phyloP scores from a whole-genome alignment of 2,888 invertebrate species.

The Drosophila anomelani region DNA sequence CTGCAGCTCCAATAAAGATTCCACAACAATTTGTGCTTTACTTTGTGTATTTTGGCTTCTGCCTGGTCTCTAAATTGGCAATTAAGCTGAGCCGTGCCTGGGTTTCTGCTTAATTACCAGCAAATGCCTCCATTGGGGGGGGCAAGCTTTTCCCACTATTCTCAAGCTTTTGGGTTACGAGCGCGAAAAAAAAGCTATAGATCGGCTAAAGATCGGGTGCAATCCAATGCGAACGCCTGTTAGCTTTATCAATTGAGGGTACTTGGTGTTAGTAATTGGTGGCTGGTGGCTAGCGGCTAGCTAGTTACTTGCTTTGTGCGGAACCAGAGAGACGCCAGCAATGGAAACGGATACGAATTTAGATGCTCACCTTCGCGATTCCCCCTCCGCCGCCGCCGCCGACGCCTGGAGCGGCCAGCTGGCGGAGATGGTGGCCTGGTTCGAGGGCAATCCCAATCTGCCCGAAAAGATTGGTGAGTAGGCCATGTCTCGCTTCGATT shows the following conservation, averaged over 20 bases:
- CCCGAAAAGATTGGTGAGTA: conserved; percentile 75
- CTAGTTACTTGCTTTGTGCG: conserved; percentile 27
- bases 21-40: neutral
- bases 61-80: conserved; percentile 3
- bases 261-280: conserved; percentile 27
- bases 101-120: conserved; percentile 14
- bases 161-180: conserved; percentile 16
- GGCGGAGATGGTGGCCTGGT: conserved; percentile 67
- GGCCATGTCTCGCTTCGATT: conserved; percentile 12
- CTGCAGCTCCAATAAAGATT: conserved; percentile 29
- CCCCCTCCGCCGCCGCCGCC: neutral
- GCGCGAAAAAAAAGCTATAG: conserved; percentile 19
- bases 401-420: conserved; percentile 53
- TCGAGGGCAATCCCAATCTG: conserved; percentile 69
- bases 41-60: too few species aligned
- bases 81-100: conserved; percentile 7
- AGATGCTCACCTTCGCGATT: neutral
- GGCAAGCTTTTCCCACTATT: conserved; percentile 7
- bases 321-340: conserved; percentile 28
- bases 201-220: conserved; percentile 13
- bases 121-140: neutral
- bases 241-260: conserved; percentile 64
- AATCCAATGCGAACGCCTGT: too few species aligned
- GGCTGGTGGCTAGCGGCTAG: conserved; percentile 6
- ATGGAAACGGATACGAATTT: conserved; percentile 24